Conservation (phyloP, 2,888 invertebrate genomes). For the Geotrupes spiniger region DNA sequence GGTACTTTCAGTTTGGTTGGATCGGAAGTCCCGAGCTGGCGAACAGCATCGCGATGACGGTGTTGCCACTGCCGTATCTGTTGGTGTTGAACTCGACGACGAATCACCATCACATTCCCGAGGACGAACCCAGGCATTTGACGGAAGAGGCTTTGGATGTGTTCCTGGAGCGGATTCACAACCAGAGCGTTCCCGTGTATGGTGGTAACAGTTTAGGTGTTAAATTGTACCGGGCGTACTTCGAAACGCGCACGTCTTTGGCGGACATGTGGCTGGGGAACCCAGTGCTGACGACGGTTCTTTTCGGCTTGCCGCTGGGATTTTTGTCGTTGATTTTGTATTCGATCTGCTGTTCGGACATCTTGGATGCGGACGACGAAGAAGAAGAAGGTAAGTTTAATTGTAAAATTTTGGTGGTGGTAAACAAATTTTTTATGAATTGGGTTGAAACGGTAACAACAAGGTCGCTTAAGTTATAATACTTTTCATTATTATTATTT, state of each 20-base stretch:
- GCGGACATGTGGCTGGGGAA: slow-evolving; percentile 89
- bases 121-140: slow-evolving; percentile 76
- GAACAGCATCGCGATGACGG: slow-evolving; percentile 90
- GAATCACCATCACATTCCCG: slow-evolving; percentile 88
- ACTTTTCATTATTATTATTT: background rate
- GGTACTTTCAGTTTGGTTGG: slow-evolving; percentile 86
- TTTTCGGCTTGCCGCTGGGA: slow-evolving; percentile 91
- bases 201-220: slow-evolving; percentile 82
- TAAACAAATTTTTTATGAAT: too few species aligned
- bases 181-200: slow-evolving; percentile 74
- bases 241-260: slow-evolving; percentile 77
- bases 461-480: too few species aligned
- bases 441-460: too few species aligned
- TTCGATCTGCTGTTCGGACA: slow-evolving; percentile 94
- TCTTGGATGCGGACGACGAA: slow-evolving; percentile 86
- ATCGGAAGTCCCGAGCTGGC: slow-evolving; percentile 85
- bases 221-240: slow-evolving; percentile 75
- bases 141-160: slow-evolving; percentile 74
- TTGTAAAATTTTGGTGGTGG: slow-evolving; percentile 29
- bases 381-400: slow-evolving; percentile 52
- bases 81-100: slow-evolving; percentile 90
- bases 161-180: slow-evolving; percentile 74
- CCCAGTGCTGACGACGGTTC: slow-evolving; percentile 86
- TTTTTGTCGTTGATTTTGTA: slow-evolving; percentile 93
- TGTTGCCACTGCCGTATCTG: slow-evolving; percentile 78